phyloP scores from a whole-genome alignment of 2,113 vertebrate species.

The Ailuropoda melanoleuca region DNA sequence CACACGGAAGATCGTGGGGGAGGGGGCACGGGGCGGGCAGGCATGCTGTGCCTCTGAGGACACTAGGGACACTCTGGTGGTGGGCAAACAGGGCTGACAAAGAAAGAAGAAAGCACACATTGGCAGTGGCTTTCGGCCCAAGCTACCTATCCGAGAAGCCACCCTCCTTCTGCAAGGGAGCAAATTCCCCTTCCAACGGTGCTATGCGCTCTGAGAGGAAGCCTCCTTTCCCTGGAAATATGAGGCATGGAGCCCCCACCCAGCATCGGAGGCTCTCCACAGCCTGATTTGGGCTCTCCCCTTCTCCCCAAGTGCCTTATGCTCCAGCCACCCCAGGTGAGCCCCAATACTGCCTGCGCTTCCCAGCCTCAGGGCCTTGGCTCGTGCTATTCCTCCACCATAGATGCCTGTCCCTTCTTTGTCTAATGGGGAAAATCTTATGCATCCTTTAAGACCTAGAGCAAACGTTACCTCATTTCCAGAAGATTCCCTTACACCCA shows the following conservation, averaged over 20 bases:
- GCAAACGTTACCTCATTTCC: background rate
- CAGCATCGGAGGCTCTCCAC: background rate
- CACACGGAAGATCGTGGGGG: background rate
- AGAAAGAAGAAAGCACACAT: too few relatives aligned
- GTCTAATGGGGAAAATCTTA: background rate
- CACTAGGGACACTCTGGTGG: background rate
- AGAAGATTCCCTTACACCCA: background rate
- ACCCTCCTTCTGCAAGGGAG: background rate
- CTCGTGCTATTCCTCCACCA: background rate
- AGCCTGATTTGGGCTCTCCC: background rate
- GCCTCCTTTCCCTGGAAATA: background rate
- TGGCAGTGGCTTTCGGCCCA: background rate
- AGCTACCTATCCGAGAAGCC: background rate
- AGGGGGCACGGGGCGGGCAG: background rate
- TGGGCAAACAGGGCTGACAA: background rate
- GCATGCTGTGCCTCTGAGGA: background rate
- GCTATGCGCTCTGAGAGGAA: background rate
- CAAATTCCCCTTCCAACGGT: fast-evolving
- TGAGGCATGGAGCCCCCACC: background rate
- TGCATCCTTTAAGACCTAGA: background rate
- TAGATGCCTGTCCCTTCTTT: background rate
- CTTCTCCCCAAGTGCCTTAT: too few relatives aligned
- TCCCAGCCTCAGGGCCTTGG: background rate
- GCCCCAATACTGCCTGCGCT: background rate
- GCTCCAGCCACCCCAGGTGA: too few relatives aligned